phyloP scores from a whole-genome alignment of 2,888 invertebrate species.

The Peribatodes rhomboidaria region DNA sequence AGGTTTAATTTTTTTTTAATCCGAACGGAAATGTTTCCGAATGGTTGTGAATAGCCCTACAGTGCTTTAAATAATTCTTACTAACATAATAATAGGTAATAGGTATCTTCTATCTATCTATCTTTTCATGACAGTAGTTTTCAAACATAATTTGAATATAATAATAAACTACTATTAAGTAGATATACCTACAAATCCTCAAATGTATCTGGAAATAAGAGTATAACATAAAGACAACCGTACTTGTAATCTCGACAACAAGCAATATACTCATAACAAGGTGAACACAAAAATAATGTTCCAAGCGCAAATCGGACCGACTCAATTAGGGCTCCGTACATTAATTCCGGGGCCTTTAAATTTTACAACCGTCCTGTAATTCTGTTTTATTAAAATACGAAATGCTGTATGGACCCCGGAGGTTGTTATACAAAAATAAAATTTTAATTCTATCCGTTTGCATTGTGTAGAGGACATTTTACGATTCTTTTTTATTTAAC shows the following conservation, averaged over 20 bases:
- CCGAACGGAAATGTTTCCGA: too few relatives aligned
- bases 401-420: slow-evolving; percentile 68
- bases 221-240: too few relatives aligned
- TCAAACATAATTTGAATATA: too few relatives aligned
- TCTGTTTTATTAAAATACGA: slow-evolving; percentile 81
- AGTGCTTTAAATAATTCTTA: too few relatives aligned
- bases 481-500: slow-evolving; percentile 58
- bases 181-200: too few relatives aligned
- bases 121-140: too few relatives aligned
- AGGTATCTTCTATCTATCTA: too few relatives aligned
- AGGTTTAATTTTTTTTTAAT: too few relatives aligned
- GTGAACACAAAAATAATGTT: slow-evolving; percentile 65
- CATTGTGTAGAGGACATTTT: slow-evolving; percentile 63
- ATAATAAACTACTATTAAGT: too few relatives aligned
- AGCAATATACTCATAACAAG: slow-evolving; percentile 47
- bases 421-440: slow-evolving; percentile 68
- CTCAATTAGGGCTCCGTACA: slow-evolving; percentile 71
- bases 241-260: slow-evolving; percentile 27
- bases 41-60: too few relatives aligned
- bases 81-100: too few relatives aligned
- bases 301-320: slow-evolving; percentile 67
- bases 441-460: slow-evolving; percentile 67
- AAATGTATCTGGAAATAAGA: too few relatives aligned
- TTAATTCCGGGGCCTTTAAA: slow-evolving; percentile 78
- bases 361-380: slow-evolving; percentile 78